Evolutionary conservation across 2,797 vertebrate species (phyloP), one percentile per base, ranked within the genome.

Genomic region (Dallia pectoralis): DNA sequence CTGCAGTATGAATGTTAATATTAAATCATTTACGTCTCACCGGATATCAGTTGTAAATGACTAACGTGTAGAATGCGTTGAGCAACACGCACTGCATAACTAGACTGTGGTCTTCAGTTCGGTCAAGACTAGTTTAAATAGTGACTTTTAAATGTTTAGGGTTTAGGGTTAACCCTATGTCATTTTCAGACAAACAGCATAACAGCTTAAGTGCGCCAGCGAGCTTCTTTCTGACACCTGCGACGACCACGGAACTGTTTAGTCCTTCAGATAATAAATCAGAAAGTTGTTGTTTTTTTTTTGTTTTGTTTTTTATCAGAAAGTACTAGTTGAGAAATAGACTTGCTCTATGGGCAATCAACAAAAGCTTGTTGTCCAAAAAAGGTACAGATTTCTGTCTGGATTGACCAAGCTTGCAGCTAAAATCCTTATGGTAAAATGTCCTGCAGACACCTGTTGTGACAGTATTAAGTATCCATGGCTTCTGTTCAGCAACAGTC

Each of bases 41-140:
- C 40, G 11, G 40, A 44, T 44, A 44, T 11, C 5, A 40, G 40
- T 44, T 44, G 9, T 44, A 44, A 11, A 44, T 44, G 40, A 14
- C 40, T 44, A 44, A 44, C 12, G 4, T 44, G 40, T 44, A 14
- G 14, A 44, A 44, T 44, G 40, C 9, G 1, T 47, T 47, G 65
- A 64, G 75, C 68, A 53, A 40, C n/a, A 67, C 19, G 19, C 18
- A 40, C 12, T 9, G 36, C 33, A 12, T 32, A 19, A 53, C 16
- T 53, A 11, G 30, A 36, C 32, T 30, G 48, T 67, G 40, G 19
- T n/a, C 12, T 71, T 69, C 18, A 72, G 59, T 70, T 32, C 75
- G 7, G 72, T 75, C 77, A 81, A 48, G 40, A 70, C 27, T 36
- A 27, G 32, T 36, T 44, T 44, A 44, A 44, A 44, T 11, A 76